Conservation (phyloP, 2,888 invertebrate genomes). For the Lapara coniferarum region DNA sequence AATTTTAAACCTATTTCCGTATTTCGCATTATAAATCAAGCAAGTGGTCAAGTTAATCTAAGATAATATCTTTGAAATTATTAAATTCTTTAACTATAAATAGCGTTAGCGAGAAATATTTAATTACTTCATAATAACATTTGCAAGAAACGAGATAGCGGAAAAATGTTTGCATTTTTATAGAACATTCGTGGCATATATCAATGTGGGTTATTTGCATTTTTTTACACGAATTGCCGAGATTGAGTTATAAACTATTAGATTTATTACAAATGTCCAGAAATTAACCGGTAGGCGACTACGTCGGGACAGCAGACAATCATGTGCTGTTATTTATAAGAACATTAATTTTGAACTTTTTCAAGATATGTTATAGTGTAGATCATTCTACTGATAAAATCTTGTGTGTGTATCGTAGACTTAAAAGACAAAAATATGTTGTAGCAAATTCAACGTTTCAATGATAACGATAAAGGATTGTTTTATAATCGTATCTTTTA, state of each 20-base stretch:
- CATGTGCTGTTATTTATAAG: constrained; percentile 2
- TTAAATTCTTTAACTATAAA: not conserved
- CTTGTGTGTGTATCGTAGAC: not conserved
- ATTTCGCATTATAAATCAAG: not conserved
- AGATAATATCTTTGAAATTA: not conserved
- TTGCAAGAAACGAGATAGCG: not conserved
- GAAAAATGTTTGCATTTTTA: constrained; percentile 2
- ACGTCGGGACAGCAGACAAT: not conserved
- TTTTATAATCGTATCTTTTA: no score
- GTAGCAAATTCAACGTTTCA: not conserved
- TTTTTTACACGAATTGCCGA: not conserved
- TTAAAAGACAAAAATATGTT: not conserved
- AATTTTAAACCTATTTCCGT: not conserved
- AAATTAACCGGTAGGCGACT: not conserved
- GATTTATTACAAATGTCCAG: not conserved
- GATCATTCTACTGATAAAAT: not conserved
- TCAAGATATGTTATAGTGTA: not conserved
- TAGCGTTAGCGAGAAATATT: not conserved
- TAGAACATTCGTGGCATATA: not conserved
- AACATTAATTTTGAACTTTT: not conserved
- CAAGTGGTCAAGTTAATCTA: not conserved
- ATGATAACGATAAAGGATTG: not conserved
- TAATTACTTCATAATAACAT: constrained; percentile 5
- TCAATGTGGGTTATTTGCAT: constrained; percentile 9
- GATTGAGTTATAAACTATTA: constrained; percentile 12